Conservation (phyloP, 2,797 vertebrate species). For the Crocidura indochinensis region DNA sequence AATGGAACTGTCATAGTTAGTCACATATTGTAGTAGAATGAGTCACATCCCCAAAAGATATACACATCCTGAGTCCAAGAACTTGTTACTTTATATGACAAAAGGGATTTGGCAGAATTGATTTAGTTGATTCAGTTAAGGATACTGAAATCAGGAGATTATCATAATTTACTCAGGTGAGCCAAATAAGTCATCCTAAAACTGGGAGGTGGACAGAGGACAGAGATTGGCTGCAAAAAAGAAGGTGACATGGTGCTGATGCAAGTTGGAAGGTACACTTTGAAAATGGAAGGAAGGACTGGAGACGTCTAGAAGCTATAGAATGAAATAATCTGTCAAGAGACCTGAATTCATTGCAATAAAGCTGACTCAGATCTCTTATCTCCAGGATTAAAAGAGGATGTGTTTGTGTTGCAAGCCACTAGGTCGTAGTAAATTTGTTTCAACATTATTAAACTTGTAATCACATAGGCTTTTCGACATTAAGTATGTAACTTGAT, state of each 20-base stretch:
- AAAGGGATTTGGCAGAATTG: background rate
- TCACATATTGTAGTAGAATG: background rate
- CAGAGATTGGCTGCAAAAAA: background rate
- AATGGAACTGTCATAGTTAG: constrained; percentile 26
- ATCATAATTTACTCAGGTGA: background rate
- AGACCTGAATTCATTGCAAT: background rate
- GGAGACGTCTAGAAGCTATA: background rate
- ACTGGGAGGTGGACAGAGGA: background rate
- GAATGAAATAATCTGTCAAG: background rate
- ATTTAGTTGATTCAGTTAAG: background rate
- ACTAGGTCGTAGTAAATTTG: background rate
- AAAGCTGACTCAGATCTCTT: background rate
- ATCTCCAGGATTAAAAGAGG: background rate
- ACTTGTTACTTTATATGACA: background rate
- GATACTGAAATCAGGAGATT: background rate
- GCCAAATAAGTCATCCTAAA: background rate
- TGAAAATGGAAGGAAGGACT: background rate
- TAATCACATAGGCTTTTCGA: background rate
- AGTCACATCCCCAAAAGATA: background rate
- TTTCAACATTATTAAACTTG: background rate
- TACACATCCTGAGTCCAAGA: background rate
- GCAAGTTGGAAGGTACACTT: background rate
- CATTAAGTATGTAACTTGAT: background rate
- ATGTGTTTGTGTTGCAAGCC: background rate
- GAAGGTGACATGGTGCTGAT: too few species aligned